Base-by-base conservation (phyloP, 1,140 invertebrate genomes). In the Hypothenemus hampei region DNA sequence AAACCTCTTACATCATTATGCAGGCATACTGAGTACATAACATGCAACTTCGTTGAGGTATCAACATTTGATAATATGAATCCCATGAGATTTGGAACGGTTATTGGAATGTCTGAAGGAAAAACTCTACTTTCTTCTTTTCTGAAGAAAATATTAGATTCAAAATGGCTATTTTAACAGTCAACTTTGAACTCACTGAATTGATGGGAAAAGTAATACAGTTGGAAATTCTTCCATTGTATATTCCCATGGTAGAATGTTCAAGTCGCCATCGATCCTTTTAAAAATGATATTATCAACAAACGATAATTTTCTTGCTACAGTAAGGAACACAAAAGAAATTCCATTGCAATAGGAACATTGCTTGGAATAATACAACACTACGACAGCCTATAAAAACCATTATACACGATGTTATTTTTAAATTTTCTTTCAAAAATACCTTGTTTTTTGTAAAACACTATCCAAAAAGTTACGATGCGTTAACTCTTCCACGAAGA, bases 191-290 rank as follows among this genome's bases (percentile, higher is more conserved):
- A 64, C 62, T 68, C 72, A 85, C 83, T 77, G 78, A 62, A 74
- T 69, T 1, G 79, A 76, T 21, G 86, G 85, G 62, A 87, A 86
- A 58, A 90, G 83, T 11, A 91, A 70, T 26, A 92, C 76, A 0
- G 83, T 80, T 6, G 89, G 89, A 74, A 84, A 89, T 21, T 72
- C 75, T 63, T 82, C 79, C 71, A 84, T 83, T 19, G 81, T 85
- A 69, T 82, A 90, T 65, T 86, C 81, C 87, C 87, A 90, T 2
- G 87, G 86, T 45, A 91, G 73, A 73, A 89, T 86, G 73, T 91
- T 87, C 1, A 77, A 76, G 61, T 87, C 82, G 11, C 84, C 86
- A 73, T 91, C 87, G n/a, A 91, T 78, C 36, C 86, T 77, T 10
- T 78, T 78, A 64, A 89, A 84, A 35, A 70, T 63, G 6, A 87